phyloP scores from a whole-genome alignment of 2,113 vertebrate species.

The Stegostoma tigrinum region DNA sequence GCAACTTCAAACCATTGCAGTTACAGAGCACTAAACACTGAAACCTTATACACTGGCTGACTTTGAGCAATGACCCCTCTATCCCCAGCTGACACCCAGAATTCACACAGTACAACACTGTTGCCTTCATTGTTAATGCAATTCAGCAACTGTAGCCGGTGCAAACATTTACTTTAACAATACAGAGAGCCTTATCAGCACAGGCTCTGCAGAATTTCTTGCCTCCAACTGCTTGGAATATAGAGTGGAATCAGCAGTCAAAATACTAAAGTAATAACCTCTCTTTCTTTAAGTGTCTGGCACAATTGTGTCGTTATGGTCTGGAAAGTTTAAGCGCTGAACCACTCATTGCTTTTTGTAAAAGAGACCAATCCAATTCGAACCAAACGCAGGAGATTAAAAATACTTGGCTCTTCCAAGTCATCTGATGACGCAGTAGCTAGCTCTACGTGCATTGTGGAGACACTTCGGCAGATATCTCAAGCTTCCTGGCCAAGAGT shows the following conservation, averaged over 20 bases:
- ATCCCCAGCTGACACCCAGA: neutral
- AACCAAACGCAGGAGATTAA: too few species aligned
- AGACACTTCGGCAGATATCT: too few species aligned
- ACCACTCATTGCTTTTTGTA: too few species aligned
- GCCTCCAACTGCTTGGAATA: neutral
- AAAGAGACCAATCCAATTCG: too few species aligned
- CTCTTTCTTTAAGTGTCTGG: neutral
- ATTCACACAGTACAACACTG: too few species aligned
- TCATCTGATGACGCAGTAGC: too few species aligned
- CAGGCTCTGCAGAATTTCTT: neutral
- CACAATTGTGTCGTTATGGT: too few species aligned
- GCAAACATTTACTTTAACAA: neutral
- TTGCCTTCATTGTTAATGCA: neutral
- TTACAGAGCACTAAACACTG: constrained; percentile 16
- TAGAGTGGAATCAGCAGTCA: too few species aligned
- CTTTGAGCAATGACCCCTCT: neutral
- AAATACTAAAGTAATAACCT: neutral
- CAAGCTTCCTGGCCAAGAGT: too few species aligned
- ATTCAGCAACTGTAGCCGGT: neutral
- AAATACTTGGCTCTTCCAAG: too few species aligned
- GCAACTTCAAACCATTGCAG: neutral
- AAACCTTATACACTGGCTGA: neutral
- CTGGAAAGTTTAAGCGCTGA: too few species aligned
- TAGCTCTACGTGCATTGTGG: too few species aligned
- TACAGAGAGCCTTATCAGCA: neutral